phyloP scores from a whole-genome alignment of 1,140 invertebrate species.

The Araneus ventricosus region DNA sequence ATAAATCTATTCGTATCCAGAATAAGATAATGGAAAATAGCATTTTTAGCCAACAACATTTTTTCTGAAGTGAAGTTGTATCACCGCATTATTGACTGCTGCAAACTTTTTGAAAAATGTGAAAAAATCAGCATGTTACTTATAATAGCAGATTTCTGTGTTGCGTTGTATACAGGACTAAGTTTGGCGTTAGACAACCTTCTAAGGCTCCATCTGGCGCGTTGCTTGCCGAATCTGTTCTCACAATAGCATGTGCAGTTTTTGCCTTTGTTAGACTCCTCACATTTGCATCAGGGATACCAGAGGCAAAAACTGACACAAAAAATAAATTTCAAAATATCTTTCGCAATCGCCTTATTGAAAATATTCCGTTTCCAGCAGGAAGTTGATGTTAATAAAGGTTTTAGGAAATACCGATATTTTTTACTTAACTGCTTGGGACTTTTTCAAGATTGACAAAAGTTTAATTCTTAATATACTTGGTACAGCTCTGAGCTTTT shows the following conservation, averaged over 20 bases:
- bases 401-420: neutral
- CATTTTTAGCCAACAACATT: neutral
- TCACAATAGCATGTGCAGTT: too few relatives aligned
- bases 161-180: too few relatives aligned
- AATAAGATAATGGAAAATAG: neutral
- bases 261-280: too few relatives aligned
- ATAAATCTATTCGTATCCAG: neutral
- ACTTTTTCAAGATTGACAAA: neutral
- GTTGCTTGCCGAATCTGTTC: too few relatives aligned
- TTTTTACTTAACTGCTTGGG: neutral
- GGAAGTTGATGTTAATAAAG: neutral
- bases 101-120: neutral
- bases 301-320: too few relatives aligned
- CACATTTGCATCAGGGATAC: too few relatives aligned
- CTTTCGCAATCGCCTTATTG: too few relatives aligned
- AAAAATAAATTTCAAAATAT: too few relatives aligned
- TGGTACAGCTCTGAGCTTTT: neutral
- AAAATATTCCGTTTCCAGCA: too few relatives aligned
- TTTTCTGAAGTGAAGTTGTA: neutral
- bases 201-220: too few relatives aligned
- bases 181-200: too few relatives aligned
- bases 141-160: too few relatives aligned
- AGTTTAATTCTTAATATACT: neutral
- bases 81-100: neutral
- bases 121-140: neutral